Conservation (phyloP, 53 echinoderm and acorn worm species). For the Zoroaster sp. region DNA sequence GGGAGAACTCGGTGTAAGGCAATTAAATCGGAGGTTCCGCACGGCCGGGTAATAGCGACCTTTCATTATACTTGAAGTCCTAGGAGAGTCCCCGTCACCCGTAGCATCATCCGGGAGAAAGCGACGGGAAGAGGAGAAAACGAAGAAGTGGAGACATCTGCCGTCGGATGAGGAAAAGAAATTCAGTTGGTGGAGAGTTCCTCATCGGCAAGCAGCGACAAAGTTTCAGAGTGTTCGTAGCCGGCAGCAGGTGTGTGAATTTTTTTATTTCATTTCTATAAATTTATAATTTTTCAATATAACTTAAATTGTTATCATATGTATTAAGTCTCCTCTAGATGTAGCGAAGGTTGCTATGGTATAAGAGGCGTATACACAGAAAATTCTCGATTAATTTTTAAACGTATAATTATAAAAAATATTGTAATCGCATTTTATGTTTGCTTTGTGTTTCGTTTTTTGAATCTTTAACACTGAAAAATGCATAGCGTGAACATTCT, state of each 20-base stretch:
- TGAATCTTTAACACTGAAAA: too few relatives aligned
- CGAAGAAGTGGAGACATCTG: slow-evolving; percentile 11
- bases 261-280: background rate
- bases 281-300: background rate
- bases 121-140: background rate
- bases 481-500: too few relatives aligned
- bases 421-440: too few relatives aligned
- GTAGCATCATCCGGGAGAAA: slow-evolving; percentile 1
- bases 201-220: background rate
- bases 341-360: too few relatives aligned
- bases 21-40: slow-evolving; percentile 52
- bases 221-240: background rate
- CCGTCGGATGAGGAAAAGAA: background rate
- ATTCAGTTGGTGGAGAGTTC: slow-evolving; percentile 1
- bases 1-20: slow-evolving; percentile 30
- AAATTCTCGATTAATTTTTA: too few relatives aligned
- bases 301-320: too few relatives aligned
- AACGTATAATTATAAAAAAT: too few relatives aligned
- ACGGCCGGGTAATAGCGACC: slow-evolving; percentile 44
- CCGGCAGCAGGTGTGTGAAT: background rate
- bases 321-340: too few relatives aligned
- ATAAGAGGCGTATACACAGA: too few relatives aligned
- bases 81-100: slow-evolving; percentile 32
- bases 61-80: slow-evolving; percentile 36
- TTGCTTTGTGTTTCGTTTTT: too few relatives aligned